Percentiles rank a stretch among this genome's conserved stretches.
Conservation (phyloP, 2,797 vertebrate species). For the Xenopus petersii region DNA sequence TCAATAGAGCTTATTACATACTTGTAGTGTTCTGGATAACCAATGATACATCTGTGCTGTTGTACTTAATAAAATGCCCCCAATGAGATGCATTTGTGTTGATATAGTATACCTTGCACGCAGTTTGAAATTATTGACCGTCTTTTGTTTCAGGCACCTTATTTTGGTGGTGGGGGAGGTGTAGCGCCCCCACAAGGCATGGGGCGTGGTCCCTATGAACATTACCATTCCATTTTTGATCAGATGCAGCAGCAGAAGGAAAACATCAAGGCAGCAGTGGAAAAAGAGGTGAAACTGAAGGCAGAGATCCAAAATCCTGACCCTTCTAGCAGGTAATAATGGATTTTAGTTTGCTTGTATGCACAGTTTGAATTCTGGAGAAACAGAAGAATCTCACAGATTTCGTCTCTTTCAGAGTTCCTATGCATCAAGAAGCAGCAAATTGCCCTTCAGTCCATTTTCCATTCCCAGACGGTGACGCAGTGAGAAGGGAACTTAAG, state of each 20-base stretch:
- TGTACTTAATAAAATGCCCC: too few species aligned
- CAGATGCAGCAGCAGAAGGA: constrained; percentile 74
- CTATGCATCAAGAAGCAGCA: constrained; percentile 65
- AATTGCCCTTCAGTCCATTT: constrained; percentile 64
- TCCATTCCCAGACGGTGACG: constrained; percentile 65
- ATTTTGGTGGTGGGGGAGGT: constrained; percentile 71
- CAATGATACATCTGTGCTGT: too few species aligned
- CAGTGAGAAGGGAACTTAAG: constrained; percentile 78
- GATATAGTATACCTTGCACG: too few species aligned
- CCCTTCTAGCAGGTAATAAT: constrained; percentile 62
- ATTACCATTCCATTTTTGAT: constrained; percentile 78
- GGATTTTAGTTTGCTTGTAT: not conserved
- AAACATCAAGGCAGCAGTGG: constrained; percentile 59
- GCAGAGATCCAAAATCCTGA: constrained; percentile 46
- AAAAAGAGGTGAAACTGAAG: constrained; percentile 58
- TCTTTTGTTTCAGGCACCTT: constrained; percentile 64
- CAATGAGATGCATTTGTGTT: too few species aligned
- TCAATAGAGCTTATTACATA: too few species aligned
- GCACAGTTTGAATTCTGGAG: not conserved
- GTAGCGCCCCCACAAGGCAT: constrained; percentile 57
- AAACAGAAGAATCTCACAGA: not conserved
- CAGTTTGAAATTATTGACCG: too few species aligned
- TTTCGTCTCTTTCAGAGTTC: constrained; percentile 57
- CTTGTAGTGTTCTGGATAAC: too few species aligned
- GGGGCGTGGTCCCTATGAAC: constrained; percentile 68